Conservation (phyloP, 2,113 vertebrate genomes). For the Corvus hawaiiensis region DNA sequence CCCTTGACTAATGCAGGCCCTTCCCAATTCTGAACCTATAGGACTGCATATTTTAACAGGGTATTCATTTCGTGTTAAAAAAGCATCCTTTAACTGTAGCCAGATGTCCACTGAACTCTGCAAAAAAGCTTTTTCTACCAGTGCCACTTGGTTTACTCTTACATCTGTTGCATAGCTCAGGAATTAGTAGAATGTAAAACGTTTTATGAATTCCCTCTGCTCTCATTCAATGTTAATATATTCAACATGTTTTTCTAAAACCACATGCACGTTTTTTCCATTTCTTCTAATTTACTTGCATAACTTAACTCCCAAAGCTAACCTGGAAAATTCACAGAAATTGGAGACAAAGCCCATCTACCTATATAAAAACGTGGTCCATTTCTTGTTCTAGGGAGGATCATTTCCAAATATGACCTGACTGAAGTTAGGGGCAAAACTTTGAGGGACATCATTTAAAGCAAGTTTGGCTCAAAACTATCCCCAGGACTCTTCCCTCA, state of each 20-base stretch:
- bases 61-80: conserved; percentile 32
- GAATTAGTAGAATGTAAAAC: conserved; percentile 57
- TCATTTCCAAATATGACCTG: background rate
- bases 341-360: background rate
- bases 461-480: background rate
- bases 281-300: conserved; percentile 50
- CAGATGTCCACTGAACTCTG: conserved; percentile 55
- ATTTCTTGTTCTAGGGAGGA: background rate
- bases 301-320: conserved; percentile 31
- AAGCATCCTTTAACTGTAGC: conserved; percentile 48
- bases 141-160: conserved; percentile 55
- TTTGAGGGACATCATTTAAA: background rate
- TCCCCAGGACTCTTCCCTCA: background rate
- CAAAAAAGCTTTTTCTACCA: conserved; percentile 24
- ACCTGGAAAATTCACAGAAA: background rate
- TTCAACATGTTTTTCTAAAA: conserved; percentile 40
- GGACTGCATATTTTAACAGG: conserved; percentile 30
- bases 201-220: conserved; percentile 48
- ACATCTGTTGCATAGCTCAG: conserved; percentile 41
- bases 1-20: background rate
- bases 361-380: background rate
- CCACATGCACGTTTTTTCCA: background rate
- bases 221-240: conserved; percentile 44
- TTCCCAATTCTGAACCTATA: conserved; percentile 30
- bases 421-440: background rate